Percentiles rank a stretch among this genome's conserved stretches.
phyloP scores from a whole-genome alignment of 1,140 invertebrate species.

The Ridgeia piscesae region DNA sequence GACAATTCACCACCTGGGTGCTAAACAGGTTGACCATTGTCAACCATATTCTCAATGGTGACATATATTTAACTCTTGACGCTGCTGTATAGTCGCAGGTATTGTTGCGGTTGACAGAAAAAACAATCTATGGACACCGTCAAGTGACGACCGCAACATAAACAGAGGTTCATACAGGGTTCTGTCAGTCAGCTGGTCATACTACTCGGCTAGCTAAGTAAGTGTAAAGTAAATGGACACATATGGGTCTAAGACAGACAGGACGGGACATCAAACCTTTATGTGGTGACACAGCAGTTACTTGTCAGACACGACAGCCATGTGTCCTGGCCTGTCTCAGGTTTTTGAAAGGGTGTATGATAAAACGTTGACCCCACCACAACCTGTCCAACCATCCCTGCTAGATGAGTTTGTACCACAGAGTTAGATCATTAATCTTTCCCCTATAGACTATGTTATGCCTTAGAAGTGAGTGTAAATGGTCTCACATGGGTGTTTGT shows the following conservation, averaged over 20 bases:
- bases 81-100: neutral
- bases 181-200: neutral
- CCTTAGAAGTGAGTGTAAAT: too few species aligned
- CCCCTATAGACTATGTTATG: too few species aligned
- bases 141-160: neutral
- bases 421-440: too few species aligned
- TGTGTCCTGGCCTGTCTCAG: neutral
- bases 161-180: neutral
- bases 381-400: neutral
- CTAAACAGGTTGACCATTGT: neutral
- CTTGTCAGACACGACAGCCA: neutral
- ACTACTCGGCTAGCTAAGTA: neutral
- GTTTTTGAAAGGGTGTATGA: neutral
- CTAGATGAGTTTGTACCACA: neutral
- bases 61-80: neutral
- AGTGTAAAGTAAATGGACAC: neutral
- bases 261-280: neutral
- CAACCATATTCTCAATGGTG: neutral
- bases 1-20: neutral
- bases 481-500: too few species aligned
- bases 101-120: neutral
- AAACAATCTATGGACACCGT: neutral
- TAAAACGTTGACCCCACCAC: neutral
- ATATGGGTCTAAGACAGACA: neutral
- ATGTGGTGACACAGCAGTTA: neutral